Evolutionary conservation across 2,797 vertebrate species (phyloP).

Genomic region (Perodicticus potto): DNA sequence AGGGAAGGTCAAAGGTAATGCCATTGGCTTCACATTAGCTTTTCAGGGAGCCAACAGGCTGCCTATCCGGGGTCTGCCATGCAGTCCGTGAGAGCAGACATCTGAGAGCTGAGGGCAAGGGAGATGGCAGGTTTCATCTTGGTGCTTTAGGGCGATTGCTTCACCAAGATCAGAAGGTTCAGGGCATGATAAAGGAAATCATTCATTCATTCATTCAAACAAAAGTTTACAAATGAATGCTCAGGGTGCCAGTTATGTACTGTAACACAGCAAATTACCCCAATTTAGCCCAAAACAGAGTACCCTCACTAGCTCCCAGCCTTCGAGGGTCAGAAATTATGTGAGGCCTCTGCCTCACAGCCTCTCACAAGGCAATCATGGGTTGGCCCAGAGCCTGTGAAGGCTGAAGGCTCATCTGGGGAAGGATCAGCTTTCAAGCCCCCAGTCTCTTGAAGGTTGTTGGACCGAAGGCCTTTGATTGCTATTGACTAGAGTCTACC

Average conservation of each 20-base stretch:
- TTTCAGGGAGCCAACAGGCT: background rate
- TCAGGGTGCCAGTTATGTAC: background rate
- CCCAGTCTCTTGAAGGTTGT: background rate
- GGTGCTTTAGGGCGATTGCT: background rate
- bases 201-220: background rate
- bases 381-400: background rate
- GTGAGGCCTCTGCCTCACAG: accelerated
- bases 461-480: background rate
- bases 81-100: background rate
- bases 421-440: background rate
- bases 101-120: background rate
- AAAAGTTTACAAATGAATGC: background rate
- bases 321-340: background rate
- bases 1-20: background rate
- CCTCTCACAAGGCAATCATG: background rate
- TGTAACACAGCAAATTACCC: background rate
- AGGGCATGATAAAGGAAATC: background rate
- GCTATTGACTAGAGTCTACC: background rate
- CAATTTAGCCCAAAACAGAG: background rate
- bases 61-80: background rate
- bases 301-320: background rate
- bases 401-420: background rate
- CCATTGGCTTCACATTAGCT: background rate
- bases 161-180: background rate
- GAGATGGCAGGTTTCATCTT: background rate